Base-by-base conservation (phyloP, 2,888 invertebrate species). In the Unio pictorum region DNA sequence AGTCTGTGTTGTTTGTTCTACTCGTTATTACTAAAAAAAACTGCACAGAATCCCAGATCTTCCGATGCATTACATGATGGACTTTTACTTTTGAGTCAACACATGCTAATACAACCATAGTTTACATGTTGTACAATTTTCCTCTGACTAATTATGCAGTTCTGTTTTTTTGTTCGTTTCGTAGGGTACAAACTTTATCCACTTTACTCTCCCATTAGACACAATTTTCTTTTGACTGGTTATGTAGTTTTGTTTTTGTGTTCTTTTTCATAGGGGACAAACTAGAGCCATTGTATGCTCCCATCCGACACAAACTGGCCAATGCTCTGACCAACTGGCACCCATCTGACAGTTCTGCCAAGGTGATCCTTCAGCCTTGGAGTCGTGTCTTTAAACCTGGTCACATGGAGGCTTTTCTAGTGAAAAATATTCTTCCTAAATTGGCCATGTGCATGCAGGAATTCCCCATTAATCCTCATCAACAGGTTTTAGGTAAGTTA, bases 341-440 rank as follows among this genome's bases (percentile, higher is more conserved):
- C 91, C 98, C 98, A 0, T 95, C 95, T 0, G 99, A 99, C 91
- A 92, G 93, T 58, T 98, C 98, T 0, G 99, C 98, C 0, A 93
- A 95, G 79, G 93, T 95, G 34, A 96, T 99, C 92, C 92, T 99
- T 45, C 93, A 94, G 68, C 98, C 99, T 0, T 99, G 99, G 99
- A 91, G 92, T 34, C 92, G 91, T 66, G 95, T 95, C 1, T 94
- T 97, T 88, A 91, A 94, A 62, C 93, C 93, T 69, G 87, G 86
- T 18, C 89, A 89, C 72, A 94, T 96, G 93, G 93, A 95, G 67
- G 93, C 94, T 3, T 96, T 97, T 87, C 89, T 97, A 23, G 91
- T 94, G 11, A 95, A 95, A 84, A 95, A 98, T 78, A 90, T 90
- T 59, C 71, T 90, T 5, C 90, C 90, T 6, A 90, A 90, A 74